Evolutionary conservation across 1,140 invertebrate species (phyloP).

Genomic region (Orius laevigatus): DNA sequence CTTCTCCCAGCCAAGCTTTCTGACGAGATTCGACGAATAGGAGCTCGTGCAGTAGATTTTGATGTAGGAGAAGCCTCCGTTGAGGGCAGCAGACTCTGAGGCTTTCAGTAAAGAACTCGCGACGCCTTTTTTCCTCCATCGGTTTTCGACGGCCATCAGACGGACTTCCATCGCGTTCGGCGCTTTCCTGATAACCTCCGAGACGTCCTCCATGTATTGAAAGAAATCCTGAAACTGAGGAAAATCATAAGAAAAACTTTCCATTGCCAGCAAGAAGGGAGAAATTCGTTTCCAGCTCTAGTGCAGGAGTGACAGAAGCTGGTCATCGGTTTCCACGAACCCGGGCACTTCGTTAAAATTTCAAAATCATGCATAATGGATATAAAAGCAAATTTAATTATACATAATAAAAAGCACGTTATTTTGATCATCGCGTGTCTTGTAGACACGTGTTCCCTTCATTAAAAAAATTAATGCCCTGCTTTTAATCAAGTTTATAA

Average conservation of each 20-base stretch:
- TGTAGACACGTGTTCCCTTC: too few relatives aligned
- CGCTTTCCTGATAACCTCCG: background rate
- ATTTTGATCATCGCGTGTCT: too few relatives aligned
- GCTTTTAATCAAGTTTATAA: too few relatives aligned
- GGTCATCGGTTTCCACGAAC: too few relatives aligned
- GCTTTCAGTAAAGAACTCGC: constrained; percentile 8
- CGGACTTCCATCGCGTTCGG: constrained; percentile 12
- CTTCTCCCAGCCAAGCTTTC: constrained; percentile 8
- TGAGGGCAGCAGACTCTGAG: background rate
- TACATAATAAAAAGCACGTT: too few relatives aligned
- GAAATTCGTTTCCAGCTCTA: too few relatives aligned
- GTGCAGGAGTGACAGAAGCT: too few relatives aligned
- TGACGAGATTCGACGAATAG: constrained; percentile 4
- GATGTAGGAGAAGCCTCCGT: constrained; percentile 1
- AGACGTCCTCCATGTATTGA: constrained; percentile 12
- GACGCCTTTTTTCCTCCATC: constrained; percentile 4
- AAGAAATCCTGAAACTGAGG: constrained; percentile 14
- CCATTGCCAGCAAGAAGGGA: background rate
- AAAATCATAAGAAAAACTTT: background rate
- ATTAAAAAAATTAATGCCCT: too few relatives aligned
- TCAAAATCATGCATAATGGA: too few relatives aligned
- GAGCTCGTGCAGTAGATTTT: constrained; percentile 13
- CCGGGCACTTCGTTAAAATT: too few relatives aligned
- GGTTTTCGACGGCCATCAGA: constrained; percentile 4
- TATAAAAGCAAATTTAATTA: too few relatives aligned